Percentiles rank a stretch among this genome's conserved stretches.
phyloP scores from a whole-genome alignment of 30 jellyfish, hydroid and myxozoan genomes.

The Clytia hemisphaerica region DNA sequence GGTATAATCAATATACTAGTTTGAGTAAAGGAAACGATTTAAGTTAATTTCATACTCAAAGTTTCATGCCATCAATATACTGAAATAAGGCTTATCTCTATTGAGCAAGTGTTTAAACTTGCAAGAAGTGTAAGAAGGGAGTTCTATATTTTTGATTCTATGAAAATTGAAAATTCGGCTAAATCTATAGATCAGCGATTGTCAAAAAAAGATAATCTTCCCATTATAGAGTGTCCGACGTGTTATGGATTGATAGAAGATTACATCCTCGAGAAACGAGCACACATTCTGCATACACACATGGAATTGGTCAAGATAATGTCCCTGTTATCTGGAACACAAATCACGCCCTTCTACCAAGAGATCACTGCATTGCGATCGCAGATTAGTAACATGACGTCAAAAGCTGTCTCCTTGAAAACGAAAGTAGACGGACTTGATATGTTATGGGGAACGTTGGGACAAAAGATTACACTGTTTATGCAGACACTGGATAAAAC shows the following conservation, averaged over 20 bases:
- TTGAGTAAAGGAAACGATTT: too few relatives aligned
- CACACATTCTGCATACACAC: conserved; percentile 37
- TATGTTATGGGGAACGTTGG: conserved; percentile 51
- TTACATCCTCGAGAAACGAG: conserved; percentile 49
- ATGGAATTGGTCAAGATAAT: conserved; percentile 25
- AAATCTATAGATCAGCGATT: background rate
- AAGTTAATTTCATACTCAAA: too few relatives aligned
- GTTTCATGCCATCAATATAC: too few relatives aligned
- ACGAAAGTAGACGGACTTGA: conserved; percentile 44
- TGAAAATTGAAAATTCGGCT: background rate
- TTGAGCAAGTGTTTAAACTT: background rate
- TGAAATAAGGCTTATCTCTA: background rate
- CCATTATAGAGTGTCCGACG: conserved; percentile 85
- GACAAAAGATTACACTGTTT: conserved; percentile 30
- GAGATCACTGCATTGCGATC: conserved; percentile 41
- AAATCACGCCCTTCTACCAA: conserved; percentile 66
- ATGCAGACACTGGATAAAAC: conserved; percentile 34
- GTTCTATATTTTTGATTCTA: background rate
- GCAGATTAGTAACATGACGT: conserved; percentile 11
- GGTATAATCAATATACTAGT: conserved; percentile 29
- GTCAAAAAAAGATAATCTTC: too few relatives aligned
- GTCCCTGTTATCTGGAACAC: conserved; percentile 24
- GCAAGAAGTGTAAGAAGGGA: background rate
- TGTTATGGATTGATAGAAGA: conserved; percentile 79
- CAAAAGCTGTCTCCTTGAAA: conserved; percentile 43